Evolutionary conservation across 2,888 invertebrate species (phyloP).

Genomic region (Disparrhopalites patrizii): DNA sequence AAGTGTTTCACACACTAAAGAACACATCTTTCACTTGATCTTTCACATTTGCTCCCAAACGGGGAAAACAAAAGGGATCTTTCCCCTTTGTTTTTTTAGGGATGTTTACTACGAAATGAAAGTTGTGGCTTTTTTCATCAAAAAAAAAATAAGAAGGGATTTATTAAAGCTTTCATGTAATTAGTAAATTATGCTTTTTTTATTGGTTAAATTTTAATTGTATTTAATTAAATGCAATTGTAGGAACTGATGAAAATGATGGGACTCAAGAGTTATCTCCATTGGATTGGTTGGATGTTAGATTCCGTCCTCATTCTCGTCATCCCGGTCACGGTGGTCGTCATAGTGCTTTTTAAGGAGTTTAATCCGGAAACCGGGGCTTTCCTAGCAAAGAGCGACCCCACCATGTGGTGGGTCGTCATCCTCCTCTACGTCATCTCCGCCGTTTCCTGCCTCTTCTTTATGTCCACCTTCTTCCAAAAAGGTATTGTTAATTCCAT

Average conservation of each 20-base stretch:
- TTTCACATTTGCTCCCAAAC: too few species aligned
- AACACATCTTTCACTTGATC: too few species aligned
- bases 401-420: constrained; percentile 51
- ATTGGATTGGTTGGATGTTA: constrained; percentile 58
- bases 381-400: constrained; percentile 38
- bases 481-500: constrained; percentile 50
- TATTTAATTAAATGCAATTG: constrained; percentile 38
- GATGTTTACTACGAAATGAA: too few species aligned
- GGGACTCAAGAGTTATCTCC: constrained; percentile 57
- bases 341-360: constrained; percentile 50
- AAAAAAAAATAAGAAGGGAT: too few species aligned
- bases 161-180: background rate
- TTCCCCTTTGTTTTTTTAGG: too few species aligned
- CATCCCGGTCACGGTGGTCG: constrained; percentile 52
- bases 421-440: constrained; percentile 52
- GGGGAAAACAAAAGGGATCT: too few species aligned
- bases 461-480: constrained; percentile 53
- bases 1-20: too few species aligned
- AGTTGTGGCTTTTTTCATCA: too few species aligned
- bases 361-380: constrained; percentile 42
- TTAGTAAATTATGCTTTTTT: background rate
- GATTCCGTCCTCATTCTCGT: constrained; percentile 52
- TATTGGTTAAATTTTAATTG: background rate
- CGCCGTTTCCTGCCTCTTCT: constrained; percentile 53
- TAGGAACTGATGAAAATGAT: constrained; percentile 61